Evolutionary conservation across 2,888 invertebrate species (phyloP).

Genomic region (Chrysolina americana): DNA sequence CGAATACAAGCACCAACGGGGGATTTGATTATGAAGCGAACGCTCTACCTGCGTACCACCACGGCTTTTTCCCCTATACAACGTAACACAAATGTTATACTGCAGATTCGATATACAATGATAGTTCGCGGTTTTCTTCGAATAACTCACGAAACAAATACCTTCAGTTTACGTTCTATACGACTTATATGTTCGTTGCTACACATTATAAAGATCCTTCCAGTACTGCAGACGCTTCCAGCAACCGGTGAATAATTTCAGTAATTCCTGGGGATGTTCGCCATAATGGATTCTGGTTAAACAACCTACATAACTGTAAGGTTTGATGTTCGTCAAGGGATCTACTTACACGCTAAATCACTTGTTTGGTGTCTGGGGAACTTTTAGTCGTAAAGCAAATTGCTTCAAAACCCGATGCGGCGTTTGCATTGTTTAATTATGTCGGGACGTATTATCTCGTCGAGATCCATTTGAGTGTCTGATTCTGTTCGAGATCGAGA

Average conservation of each 20-base stretch:
- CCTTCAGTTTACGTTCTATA: neutral
- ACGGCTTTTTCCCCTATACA: too few species aligned
- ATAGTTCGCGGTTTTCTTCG: too few species aligned
- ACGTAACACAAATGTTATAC: too few species aligned
- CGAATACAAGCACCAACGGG: too few species aligned
- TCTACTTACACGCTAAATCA: constrained; percentile 15
- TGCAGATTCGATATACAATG: too few species aligned
- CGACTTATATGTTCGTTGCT: neutral
- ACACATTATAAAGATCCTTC: neutral
- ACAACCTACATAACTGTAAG: neutral
- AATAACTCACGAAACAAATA: too few species aligned
- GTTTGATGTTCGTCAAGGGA: constrained; percentile 8
- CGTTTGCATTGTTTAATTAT: constrained; percentile 9
- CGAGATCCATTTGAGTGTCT: neutral
- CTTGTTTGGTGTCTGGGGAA: constrained; percentile 3
- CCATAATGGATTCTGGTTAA: constrained; percentile 7
- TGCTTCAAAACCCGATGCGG: constrained; percentile 14
- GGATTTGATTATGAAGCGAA: too few species aligned
- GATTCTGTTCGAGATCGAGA: neutral
- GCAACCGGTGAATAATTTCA: constrained; percentile 1
- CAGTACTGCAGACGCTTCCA: neutral
- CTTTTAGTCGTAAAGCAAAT: constrained; percentile 14
- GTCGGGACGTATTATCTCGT: constrained; percentile 9
- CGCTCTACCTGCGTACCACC: too few species aligned
- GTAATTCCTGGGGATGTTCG: neutral